Evolutionary conservation across 2,888 invertebrate genomes (phyloP).

Genomic region (Mesoligia furuncula): DNA sequence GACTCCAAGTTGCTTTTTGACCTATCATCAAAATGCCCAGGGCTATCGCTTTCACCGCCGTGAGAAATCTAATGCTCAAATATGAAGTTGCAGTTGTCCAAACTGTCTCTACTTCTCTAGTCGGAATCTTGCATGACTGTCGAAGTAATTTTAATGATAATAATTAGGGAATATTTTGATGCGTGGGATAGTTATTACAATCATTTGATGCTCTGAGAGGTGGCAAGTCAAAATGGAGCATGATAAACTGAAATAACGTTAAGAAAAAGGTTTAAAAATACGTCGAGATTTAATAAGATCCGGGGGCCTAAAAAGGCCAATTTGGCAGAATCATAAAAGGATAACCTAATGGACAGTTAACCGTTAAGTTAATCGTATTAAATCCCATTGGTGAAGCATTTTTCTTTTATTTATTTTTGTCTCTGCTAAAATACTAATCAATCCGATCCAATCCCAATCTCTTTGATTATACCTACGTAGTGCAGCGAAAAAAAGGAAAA

Average conservation of each 20-base stretch:
- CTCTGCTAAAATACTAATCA: too few relatives aligned
- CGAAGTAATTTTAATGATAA: constrained; percentile 10
- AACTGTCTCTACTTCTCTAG: constrained; percentile 36
- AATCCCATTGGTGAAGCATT: too few relatives aligned
- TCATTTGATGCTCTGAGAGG: neutral
- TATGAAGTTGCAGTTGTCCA: constrained; percentile 18
- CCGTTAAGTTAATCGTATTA: too few relatives aligned
- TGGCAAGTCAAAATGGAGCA: neutral
- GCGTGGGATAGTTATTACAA: constrained; percentile 9
- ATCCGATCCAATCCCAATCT: too few relatives aligned
- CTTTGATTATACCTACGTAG: too few relatives aligned
- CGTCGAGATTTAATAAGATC: neutral
- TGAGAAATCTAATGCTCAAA: constrained; percentile 39
- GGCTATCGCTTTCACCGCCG: constrained; percentile 75
- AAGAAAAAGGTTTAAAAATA: neutral
- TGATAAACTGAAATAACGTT: neutral
- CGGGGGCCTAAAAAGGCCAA: too few relatives aligned
- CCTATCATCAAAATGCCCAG: constrained; percentile 69
- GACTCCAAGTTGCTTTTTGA: constrained; percentile 73
- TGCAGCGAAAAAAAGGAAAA: too few relatives aligned
- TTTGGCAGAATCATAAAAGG: too few relatives aligned
- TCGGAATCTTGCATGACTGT: constrained; percentile 1
- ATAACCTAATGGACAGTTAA: too few relatives aligned
- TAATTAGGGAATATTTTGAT: constrained; percentile 22
- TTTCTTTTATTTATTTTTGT: too few relatives aligned